Evolutionary conservation across 2,888 invertebrate species (phyloP).

Genomic region (Ormyrus thymus): DNA sequence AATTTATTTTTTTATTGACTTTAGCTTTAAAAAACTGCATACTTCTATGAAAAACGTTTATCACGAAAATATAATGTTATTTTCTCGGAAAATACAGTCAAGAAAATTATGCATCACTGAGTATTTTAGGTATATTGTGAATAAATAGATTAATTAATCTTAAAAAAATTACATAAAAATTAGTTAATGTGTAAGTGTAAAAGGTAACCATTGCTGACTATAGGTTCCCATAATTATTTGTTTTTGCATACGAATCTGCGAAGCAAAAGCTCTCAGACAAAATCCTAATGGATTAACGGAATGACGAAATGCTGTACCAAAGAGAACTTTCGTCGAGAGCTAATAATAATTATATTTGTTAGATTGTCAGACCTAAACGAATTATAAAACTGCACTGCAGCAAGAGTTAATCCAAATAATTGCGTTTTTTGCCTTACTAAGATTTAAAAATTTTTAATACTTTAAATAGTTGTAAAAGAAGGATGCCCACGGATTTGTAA

Average conservation of each 20-base stretch:
- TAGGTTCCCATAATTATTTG: constrained; percentile 27
- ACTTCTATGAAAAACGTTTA: constrained; percentile 5
- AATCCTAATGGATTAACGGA: constrained; percentile 20
- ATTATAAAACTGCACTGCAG: constrained; percentile 16
- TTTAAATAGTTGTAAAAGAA: constrained; percentile 10
- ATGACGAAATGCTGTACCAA: constrained; percentile 41
- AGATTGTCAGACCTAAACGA: constrained; percentile 23
- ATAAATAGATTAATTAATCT: constrained; percentile 11
- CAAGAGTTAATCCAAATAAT: constrained; percentile 22
- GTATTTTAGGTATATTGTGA: constrained; percentile 12
- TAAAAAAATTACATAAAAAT: constrained; percentile 11
- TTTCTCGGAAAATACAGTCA: constrained; percentile 5
- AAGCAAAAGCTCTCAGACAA: constrained; percentile 22
- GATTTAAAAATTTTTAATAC: background rate
- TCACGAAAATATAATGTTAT: constrained; percentile 19
- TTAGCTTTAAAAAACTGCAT: background rate
- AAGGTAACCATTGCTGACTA: constrained; percentile 3
- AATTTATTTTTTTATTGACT: background rate
- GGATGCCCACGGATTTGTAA: too few species aligned
- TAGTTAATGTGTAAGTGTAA: background rate
- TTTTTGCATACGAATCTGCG: constrained; percentile 25
- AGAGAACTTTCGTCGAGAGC: constrained; percentile 35
- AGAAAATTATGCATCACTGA: constrained; percentile 15
- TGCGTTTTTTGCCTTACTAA: constrained; percentile 1
- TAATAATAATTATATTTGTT: constrained; percentile 13